These are phyloP conservation scores for Australoheros facetus DNA, from an alignment of 2,797 vertebrate species.

Conservation along the genomic window DNA sequence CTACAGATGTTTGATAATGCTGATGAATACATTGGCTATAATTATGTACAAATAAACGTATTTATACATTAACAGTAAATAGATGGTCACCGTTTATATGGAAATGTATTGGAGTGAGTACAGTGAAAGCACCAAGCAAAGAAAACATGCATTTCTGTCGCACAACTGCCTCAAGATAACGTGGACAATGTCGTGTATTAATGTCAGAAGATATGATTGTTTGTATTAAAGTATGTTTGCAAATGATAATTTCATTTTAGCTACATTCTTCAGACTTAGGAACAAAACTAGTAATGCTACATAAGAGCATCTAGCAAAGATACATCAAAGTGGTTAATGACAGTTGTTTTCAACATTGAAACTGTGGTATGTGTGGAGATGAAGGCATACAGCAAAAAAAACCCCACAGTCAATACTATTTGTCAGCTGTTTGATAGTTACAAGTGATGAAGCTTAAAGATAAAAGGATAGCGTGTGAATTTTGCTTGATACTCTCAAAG, in stretches of 20 bases:
- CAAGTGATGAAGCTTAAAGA: background rate
- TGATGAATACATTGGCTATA: conserved; percentile 1
- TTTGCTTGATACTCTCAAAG: background rate
- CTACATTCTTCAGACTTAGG: background rate
- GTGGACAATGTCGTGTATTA: background rate
- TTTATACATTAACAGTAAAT: conserved; percentile 21
- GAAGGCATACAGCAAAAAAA: background rate
- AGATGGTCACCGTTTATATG: background rate
- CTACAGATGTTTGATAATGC: conserved; percentile 9
- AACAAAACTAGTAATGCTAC: background rate
- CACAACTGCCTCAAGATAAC: background rate
- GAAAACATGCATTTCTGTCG: background rate
- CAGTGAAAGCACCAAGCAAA: background rate
- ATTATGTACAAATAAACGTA: background rate
- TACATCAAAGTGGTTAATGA: background rate
- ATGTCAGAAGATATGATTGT: background rate
- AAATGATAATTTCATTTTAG: background rate
- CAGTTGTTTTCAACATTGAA: background rate
- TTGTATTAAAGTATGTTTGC: conserved; percentile 10
- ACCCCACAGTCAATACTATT: background rate
- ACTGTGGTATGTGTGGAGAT: background rate
- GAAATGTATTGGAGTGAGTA: background rate
- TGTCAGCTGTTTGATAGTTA: background rate
- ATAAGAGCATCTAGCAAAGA: background rate
- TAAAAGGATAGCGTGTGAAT: background rate